phyloP scores from a whole-genome alignment of 1,140 invertebrate genomes.

The Panagrolaimus sp. region DNA sequence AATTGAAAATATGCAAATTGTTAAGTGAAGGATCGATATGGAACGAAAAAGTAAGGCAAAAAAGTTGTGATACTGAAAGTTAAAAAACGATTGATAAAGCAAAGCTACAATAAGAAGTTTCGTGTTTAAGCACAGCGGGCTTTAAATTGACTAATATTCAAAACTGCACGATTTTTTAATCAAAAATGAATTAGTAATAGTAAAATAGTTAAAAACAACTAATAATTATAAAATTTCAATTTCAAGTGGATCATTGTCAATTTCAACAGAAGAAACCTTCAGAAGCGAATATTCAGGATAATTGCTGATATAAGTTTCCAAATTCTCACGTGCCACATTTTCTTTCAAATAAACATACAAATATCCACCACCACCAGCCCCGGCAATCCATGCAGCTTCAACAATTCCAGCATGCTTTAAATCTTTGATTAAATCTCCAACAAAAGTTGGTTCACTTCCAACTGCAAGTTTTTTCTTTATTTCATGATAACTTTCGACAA shows the following conservation, averaged over 20 bases:
- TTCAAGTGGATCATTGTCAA: not conserved
- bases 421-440: slow-evolving; percentile 21
- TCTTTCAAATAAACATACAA: slow-evolving; percentile 35
- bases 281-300: not conserved
- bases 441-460: slow-evolving; percentile 26
- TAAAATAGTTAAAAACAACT: not conserved
- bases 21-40: too few species aligned
- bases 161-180: too few species aligned
- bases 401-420: slow-evolving; percentile 18
- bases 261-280: not conserved
- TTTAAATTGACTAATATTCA: too few species aligned
- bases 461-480: slow-evolving; percentile 35
- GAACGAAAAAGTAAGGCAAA: too few species aligned
- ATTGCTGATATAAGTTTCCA: slow-evolving; percentile 14
- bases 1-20: too few species aligned
- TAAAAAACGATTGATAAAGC: too few species aligned
- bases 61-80: too few species aligned
- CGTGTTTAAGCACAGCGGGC: too few species aligned
- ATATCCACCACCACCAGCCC: slow-evolving; percentile 44
- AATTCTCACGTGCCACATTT: not conserved
- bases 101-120: too few species aligned
- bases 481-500: slow-evolving; percentile 24
- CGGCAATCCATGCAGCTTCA: slow-evolving; percentile 35
- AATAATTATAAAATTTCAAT: not conserved
- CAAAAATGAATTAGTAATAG: not conserved